Evolutionary conservation across 2,888 invertebrate species (phyloP).

Genomic region (Ophion costatus): DNA sequence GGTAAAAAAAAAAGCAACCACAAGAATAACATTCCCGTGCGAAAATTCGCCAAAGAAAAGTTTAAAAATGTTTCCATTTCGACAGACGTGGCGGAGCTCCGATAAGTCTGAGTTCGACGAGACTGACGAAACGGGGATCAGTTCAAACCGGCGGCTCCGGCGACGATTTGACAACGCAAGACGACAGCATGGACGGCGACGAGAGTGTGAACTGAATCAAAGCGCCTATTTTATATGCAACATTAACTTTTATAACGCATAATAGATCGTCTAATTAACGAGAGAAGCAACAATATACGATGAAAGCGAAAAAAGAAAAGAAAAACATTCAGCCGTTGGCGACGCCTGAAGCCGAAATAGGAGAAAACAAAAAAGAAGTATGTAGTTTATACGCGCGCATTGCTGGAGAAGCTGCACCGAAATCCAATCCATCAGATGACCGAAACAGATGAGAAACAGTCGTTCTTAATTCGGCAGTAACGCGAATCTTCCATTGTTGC

Average conservation of each 20-base stretch:
- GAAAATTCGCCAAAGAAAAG: not conserved
- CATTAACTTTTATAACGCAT: conserved; percentile 69
- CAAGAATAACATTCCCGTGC: not conserved
- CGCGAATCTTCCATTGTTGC: conserved; percentile 31
- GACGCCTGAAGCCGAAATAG: not conserved
- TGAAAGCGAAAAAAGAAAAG: not conserved
- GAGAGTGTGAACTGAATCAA: conserved; percentile 85
- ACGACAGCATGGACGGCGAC: conserved; percentile 91
- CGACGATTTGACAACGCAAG: conserved; percentile 90
- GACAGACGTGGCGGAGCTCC: conserved; percentile 85
- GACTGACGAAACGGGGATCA: conserved; percentile 89
- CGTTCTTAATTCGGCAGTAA: conserved; percentile 31
- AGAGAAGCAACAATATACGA: conserved; percentile 32
- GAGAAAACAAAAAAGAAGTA: conserved; percentile 6
- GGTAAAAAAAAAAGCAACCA: conserved; percentile 16
- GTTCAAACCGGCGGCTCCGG: conserved; percentile 89
- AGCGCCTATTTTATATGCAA: conserved; percentile 59
- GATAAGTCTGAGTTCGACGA: conserved; percentile 87
- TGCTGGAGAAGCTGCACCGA: conserved; percentile 44
- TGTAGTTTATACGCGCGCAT: conserved; percentile 14
- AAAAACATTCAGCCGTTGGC: conserved; percentile 25
- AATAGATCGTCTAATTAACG: conserved; percentile 67
- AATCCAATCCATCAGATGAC: conserved; percentile 24
- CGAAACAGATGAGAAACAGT: conserved; percentile 15
- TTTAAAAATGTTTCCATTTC: conserved; percentile 46